phyloP scores from a whole-genome alignment of 2,797 vertebrate genomes.

The Brachymystax lenok region DNA sequence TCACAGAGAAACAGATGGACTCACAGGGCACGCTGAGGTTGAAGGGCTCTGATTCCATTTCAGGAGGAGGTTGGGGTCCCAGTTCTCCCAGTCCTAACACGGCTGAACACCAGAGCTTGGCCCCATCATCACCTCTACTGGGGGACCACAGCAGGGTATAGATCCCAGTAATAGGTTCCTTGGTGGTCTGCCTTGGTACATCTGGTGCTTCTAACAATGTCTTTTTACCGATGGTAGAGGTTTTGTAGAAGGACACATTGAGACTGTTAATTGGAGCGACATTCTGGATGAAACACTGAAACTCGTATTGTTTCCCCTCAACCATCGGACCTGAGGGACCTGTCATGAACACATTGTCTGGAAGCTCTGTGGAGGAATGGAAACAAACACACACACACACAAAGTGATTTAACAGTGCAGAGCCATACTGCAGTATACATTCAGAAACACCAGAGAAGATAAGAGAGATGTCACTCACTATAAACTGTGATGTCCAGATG shows the following conservation, averaged over 20 bases:
- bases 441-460: not conserved
- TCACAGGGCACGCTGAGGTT: conserved; percentile 61
- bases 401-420: not conserved
- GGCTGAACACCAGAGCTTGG: conserved; percentile 67
- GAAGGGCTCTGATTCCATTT: conserved; percentile 47
- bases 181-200: too few species aligned
- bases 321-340: conserved; percentile 1
- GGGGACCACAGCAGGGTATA: conserved; percentile 30
- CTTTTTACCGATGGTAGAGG: conserved; percentile 10
- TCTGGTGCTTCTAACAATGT: not conserved
- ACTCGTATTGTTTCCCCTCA: conserved; percentile 38
- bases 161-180: too few species aligned
- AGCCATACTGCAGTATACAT: not conserved
- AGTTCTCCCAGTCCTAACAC: conserved; percentile 59
- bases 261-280: conserved; percentile 53
- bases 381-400: not conserved
- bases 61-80: conserved; percentile 54
- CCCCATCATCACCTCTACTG: conserved; percentile 51
- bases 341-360: conserved; percentile 45
- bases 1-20: conserved; percentile 33
- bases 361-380: conserved; percentile 56
- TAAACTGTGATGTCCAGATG: conserved; percentile 50
- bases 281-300: conserved; percentile 52
- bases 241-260: conserved; percentile 60
- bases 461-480: conserved; percentile 54